Percentiles rank a stretch among this genome's conserved stretches.
phyloP scores from a whole-genome alignment of 2,888 invertebrate genomes.

The Ypsolopha scabrella region DNA sequence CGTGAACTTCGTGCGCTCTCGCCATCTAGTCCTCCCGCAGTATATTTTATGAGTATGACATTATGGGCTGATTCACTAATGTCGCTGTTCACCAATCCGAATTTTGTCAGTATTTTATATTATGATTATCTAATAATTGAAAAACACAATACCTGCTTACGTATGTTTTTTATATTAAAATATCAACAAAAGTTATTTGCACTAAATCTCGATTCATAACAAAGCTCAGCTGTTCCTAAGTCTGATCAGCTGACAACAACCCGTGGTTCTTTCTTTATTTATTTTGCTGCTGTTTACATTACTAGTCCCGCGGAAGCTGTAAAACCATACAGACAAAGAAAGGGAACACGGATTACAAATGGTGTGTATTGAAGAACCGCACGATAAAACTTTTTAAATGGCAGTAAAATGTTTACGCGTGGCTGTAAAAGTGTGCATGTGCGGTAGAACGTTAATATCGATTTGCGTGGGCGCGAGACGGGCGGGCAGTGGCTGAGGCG shows the following conservation, averaged over 20 bases:
- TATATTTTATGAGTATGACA: not conserved
- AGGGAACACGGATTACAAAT: constrained; percentile 6
- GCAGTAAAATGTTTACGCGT: constrained; percentile 28
- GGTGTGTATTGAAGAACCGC: constrained; percentile 14
- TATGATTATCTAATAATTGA: too few species aligned
- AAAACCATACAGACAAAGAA: not conserved
- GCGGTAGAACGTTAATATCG: constrained; percentile 35
- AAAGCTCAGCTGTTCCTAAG: too few species aligned
- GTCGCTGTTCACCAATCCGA: too few species aligned
- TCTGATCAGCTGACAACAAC: too few species aligned
- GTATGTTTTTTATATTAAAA: too few species aligned
- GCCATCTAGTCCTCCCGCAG: constrained; percentile 20
- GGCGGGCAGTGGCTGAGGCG: constrained; percentile 10
- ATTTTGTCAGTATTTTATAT: too few species aligned
- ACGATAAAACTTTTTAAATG: constrained; percentile 30
- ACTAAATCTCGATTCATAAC: too few species aligned
- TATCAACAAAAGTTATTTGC: too few species aligned
- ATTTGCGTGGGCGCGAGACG: constrained; percentile 24
- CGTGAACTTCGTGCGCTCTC: constrained; percentile 21
- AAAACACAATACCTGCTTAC: too few species aligned
- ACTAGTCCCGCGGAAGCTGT: not conserved
- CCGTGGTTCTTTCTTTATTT: too few species aligned
- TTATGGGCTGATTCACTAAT: too few species aligned
- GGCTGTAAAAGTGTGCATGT: constrained; percentile 29
- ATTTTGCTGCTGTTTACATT: too few species aligned